phyloP scores from a whole-genome alignment of 2,888 invertebrate species.

The Calameuta pallipes region DNA sequence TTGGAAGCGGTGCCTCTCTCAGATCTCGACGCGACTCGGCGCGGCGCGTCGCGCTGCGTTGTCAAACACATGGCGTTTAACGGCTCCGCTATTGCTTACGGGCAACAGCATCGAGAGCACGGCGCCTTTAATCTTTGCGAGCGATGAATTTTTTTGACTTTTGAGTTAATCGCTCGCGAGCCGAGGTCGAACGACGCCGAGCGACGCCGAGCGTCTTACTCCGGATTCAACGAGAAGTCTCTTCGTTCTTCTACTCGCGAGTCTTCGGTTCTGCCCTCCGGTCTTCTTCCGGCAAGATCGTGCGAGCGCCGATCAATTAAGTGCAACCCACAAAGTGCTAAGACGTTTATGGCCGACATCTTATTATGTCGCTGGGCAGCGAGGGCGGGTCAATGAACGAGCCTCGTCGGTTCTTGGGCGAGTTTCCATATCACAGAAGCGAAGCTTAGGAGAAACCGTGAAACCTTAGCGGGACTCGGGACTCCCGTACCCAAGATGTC shows the following conservation, averaged over 20 bases:
- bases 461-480: slow-evolving; percentile 36
- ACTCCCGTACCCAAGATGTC: slow-evolving; percentile 39
- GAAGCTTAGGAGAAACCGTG: slow-evolving; percentile 35
- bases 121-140: slow-evolving; percentile 53
- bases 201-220: not conserved
- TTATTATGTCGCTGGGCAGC: slow-evolving; percentile 47
- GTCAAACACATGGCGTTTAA: slow-evolving; percentile 63
- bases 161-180: slow-evolving; percentile 37
- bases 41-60: slow-evolving; percentile 49
- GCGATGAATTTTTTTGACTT: slow-evolving; percentile 46
- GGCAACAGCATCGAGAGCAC: slow-evolving; percentile 38
- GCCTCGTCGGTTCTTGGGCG: not conserved
- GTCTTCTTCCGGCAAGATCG: slow-evolving; percentile 7
- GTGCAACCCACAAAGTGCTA: slow-evolving; percentile 61
- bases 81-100: slow-evolving; percentile 55
- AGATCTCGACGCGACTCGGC: slow-evolving; percentile 53
- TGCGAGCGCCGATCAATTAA: slow-evolving; percentile 49
- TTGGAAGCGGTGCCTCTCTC: slow-evolving; percentile 45
- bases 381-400: slow-evolving; percentile 7
- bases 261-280: not conserved
- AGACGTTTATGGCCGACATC: slow-evolving; percentile 63
- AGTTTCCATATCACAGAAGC: not conserved
- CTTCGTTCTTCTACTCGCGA: not conserved
- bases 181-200: slow-evolving; percentile 2
- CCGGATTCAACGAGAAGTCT: too few relatives aligned